These are phyloP conservation scores for Onychomys torridus DNA, from an alignment of 2,797 vertebrate species.

Conservation along the genomic window DNA sequence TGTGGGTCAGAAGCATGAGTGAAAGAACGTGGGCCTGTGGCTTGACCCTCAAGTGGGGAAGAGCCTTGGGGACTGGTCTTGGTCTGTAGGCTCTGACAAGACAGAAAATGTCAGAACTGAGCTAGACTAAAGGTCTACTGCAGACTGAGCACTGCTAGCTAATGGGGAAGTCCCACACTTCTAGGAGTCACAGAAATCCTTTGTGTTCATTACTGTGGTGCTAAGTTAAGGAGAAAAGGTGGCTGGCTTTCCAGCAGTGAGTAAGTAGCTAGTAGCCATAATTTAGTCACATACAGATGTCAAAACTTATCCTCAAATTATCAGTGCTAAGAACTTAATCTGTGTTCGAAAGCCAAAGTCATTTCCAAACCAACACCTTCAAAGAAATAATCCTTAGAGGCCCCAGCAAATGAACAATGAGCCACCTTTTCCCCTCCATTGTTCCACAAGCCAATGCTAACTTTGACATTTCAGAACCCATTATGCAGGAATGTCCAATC, in stretches of 20 bases:
- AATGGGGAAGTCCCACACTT: background rate
- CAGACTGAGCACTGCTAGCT: background rate
- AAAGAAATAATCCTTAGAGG: background rate
- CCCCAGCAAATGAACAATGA: background rate
- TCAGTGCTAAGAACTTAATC: background rate
- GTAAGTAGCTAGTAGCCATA: background rate
- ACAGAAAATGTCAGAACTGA: background rate
- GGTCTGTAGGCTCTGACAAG: no score
- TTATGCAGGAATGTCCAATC: background rate
- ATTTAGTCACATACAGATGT: background rate
- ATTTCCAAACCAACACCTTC: constrained; percentile 28
- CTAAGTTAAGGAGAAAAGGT: background rate
- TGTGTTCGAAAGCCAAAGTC: constrained; percentile 4
- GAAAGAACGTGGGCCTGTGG: background rate
- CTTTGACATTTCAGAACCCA: background rate
- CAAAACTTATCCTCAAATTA: background rate
- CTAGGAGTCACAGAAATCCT: background rate
- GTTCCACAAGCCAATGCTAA: background rate
- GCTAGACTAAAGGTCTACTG: background rate
- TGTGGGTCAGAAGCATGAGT: background rate
- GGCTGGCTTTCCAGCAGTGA: background rate
- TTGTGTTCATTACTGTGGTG: background rate
- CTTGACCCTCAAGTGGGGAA: no score
- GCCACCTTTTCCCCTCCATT: background rate
- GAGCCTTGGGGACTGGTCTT: background rate